Evolutionary conservation across 2,888 invertebrate genomes (phyloP).

Genomic region (Sminthurides aquaticus): DNA sequence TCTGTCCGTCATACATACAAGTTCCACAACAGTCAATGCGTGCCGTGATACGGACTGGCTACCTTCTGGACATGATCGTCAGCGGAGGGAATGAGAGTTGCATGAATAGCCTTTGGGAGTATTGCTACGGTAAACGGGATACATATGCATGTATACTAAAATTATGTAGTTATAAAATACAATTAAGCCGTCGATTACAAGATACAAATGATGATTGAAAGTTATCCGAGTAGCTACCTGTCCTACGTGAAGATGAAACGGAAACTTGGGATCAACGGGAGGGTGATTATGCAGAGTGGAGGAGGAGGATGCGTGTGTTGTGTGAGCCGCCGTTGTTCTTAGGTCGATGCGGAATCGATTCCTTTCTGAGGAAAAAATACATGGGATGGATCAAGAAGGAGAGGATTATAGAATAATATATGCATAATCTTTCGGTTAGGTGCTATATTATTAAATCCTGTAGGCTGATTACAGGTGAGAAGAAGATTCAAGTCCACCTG

Average conservation of each 20-base stretch:
- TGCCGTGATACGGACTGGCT: too few relatives aligned
- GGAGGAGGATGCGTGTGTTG: too few relatives aligned
- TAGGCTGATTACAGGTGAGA: background rate
- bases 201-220: conserved; percentile 4
- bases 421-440: background rate
- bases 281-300: background rate
- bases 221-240: background rate
- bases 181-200: background rate
- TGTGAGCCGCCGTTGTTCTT: background rate
- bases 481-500: background rate
- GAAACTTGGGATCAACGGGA: background rate
- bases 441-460: background rate
- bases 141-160: background rate
- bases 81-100: too few relatives aligned
- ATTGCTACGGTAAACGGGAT: too few relatives aligned
- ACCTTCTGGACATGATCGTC: too few relatives aligned
- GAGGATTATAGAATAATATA: background rate
- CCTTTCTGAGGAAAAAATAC: too few relatives aligned
- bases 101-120: too few relatives aligned
- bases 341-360: too few relatives aligned
- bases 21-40: too few relatives aligned
- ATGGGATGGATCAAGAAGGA: background rate
- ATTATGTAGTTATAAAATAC: conserved; percentile 1
- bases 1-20: too few relatives aligned
- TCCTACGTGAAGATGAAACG: background rate